Conservation (phyloP, 2,797 vertebrate genomes). For the Microhierax caerulescens region DNA sequence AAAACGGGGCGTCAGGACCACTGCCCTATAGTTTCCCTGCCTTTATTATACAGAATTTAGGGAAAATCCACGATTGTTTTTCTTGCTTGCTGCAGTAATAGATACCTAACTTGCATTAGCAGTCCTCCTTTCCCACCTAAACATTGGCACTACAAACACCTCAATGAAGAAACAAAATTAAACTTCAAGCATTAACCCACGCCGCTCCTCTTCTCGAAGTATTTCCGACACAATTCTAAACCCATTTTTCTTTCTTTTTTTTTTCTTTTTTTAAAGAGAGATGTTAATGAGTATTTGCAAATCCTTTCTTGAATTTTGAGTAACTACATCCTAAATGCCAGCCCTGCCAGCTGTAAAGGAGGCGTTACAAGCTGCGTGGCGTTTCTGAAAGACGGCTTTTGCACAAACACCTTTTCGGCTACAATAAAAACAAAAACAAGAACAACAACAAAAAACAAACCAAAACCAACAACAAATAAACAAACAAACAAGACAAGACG, state of each 20-base stretch:
- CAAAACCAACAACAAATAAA: neutral
- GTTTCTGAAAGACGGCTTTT: neutral
- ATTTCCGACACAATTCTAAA: neutral
- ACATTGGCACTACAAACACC: neutral
- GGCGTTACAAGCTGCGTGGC: neutral
- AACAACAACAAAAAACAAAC: neutral
- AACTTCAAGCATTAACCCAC: neutral
- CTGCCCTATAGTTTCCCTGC: neutral
- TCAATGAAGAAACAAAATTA: neutral
- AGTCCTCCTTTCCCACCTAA: neutral
- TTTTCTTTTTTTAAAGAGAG: neutral
- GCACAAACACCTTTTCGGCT: neutral
- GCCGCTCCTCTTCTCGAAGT: neutral
- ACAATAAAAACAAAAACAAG: neutral
- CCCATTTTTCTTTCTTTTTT: neutral
- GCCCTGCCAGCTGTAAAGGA: neutral
- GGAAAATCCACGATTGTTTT: neutral
- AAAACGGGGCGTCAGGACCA: neutral
- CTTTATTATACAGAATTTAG: neutral
- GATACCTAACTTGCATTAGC: slow-evolving; percentile 39
- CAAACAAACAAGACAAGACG: rapidly evolving
- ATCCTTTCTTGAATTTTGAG: neutral
- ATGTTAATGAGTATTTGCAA: neutral
- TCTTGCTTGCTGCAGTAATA: slow-evolving; percentile 21
- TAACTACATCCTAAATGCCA: neutral